Percentiles rank a stretch among this genome's conserved stretches.
Conservation (phyloP, 2,888 invertebrate species). For the Synanthedon tipuliformis region DNA sequence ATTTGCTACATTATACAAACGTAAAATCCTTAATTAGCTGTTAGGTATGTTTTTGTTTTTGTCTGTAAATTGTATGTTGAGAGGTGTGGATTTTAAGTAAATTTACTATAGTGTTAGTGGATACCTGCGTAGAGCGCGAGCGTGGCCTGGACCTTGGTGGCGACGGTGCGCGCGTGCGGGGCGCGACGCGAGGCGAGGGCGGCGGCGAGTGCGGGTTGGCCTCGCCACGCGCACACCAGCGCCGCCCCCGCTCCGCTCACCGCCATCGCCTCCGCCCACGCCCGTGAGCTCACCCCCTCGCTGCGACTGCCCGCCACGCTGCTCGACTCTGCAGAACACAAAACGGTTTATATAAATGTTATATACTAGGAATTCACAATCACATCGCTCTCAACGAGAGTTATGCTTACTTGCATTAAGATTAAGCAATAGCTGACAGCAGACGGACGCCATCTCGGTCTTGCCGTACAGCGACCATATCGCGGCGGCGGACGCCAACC, state of each 20-base stretch:
- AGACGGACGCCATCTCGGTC: slow-evolving; percentile 84
- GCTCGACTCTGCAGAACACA: neutral
- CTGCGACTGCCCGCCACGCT: slow-evolving; percentile 8
- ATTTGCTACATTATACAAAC: too few relatives aligned
- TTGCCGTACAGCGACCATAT: slow-evolving; percentile 92
- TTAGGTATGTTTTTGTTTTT: too few relatives aligned
- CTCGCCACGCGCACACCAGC: slow-evolving; percentile 46
- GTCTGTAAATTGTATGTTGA: too few relatives aligned
- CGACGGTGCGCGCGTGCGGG: slow-evolving; percentile 19
- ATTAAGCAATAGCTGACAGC: slow-evolving; percentile 82
- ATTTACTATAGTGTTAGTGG: too few relatives aligned
- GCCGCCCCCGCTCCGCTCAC: slow-evolving; percentile 21
- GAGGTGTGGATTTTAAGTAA: too few relatives aligned
- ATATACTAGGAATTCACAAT: neutral
- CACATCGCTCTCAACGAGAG: neutral
- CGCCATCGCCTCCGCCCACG: slow-evolving; percentile 11
- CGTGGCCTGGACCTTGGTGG: slow-evolving; percentile 9
- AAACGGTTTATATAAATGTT: neutral
- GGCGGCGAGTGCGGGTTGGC: slow-evolving; percentile 29
- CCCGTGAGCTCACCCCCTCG: slow-evolving; percentile 6
- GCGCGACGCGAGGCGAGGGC: slow-evolving; percentile 20
- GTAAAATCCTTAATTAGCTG: too few relatives aligned
- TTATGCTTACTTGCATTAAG: slow-evolving; percentile 75
- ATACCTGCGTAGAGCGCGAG: slow-evolving; percentile 20
- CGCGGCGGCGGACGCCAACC: slow-evolving; percentile 84